Evolutionary conservation across 2,888 invertebrate species (phyloP).

Genomic region (Tolmerus cingulatus): DNA sequence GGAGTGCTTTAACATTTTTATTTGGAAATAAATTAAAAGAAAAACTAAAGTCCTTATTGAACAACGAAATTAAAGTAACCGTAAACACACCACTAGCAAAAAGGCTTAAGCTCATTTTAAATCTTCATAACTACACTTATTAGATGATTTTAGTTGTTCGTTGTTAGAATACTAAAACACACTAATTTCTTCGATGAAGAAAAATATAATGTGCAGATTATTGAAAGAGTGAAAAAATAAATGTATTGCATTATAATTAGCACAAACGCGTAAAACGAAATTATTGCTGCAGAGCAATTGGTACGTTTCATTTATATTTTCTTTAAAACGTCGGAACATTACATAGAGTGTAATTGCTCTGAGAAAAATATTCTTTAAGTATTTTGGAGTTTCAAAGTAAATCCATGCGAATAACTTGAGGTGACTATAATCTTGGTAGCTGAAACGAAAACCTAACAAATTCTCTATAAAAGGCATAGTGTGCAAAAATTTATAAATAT

Average conservation of each 20-base stretch:
- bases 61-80: background rate
- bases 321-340: background rate
- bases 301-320: background rate
- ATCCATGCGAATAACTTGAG: background rate
- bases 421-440: background rate
- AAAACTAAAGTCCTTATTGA: background rate
- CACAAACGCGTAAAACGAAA: background rate
- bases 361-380: background rate
- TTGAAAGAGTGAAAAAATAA: background rate
- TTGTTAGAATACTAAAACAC: background rate
- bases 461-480: background rate
- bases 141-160: background rate
- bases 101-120: background rate
- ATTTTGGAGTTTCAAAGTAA: background rate
- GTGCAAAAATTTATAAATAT: background rate
- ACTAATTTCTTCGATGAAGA: background rate
- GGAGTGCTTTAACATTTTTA: background rate
- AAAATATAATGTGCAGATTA: background rate
- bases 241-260: background rate
- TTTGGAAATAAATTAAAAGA: background rate
- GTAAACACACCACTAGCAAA: background rate
- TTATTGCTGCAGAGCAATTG: background rate
- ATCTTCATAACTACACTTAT: background rate
- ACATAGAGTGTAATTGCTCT: background rate
- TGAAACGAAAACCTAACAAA: background rate